A percentile compares a stretch with the other conserved stretches of the same genome.
phyloP scores from a whole-genome alignment of 2,113 vertebrate species.

The Zapus hudsonius region DNA sequence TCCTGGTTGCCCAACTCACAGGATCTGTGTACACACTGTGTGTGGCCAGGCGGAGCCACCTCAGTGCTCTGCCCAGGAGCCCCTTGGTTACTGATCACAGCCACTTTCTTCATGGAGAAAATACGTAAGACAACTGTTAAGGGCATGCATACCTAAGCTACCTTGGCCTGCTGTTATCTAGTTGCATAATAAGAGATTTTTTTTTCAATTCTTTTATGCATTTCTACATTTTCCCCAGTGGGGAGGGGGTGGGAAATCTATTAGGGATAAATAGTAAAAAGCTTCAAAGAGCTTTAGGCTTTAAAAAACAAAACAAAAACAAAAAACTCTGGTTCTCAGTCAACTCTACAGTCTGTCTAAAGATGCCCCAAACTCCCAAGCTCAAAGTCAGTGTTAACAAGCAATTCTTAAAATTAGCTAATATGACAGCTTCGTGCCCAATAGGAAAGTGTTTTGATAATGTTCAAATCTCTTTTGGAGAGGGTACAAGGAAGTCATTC shows the following conservation, averaged over 20 bases:
- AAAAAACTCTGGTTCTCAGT: neutral
- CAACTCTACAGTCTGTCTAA: constrained; percentile 6
- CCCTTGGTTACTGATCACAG: neutral
- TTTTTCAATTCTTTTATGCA: neutral
- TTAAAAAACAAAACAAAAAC: too few species aligned
- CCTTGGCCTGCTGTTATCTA: neutral
- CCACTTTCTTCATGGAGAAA: neutral
- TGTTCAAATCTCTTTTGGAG: neutral
- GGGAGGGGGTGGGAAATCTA: neutral
- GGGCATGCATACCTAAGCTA: neutral
- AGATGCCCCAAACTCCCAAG: neutral
- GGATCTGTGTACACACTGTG: neutral
- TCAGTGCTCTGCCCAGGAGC: neutral
- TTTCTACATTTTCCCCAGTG: neutral
- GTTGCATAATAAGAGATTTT: neutral
- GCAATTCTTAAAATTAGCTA: neutral
- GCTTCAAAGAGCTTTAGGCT: neutral
- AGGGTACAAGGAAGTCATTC: neutral
- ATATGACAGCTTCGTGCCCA: neutral
- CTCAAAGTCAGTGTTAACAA: neutral
- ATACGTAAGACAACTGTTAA: neutral
- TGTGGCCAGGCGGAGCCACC: neutral
- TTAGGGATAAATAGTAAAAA: neutral
- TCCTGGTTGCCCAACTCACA: neutral
- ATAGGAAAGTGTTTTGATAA: neutral